Percentiles rank a stretch among this genome's conserved stretches.
Conservation (phyloP, 1,140 invertebrate genomes). For the Drosophila setifemur region DNA sequence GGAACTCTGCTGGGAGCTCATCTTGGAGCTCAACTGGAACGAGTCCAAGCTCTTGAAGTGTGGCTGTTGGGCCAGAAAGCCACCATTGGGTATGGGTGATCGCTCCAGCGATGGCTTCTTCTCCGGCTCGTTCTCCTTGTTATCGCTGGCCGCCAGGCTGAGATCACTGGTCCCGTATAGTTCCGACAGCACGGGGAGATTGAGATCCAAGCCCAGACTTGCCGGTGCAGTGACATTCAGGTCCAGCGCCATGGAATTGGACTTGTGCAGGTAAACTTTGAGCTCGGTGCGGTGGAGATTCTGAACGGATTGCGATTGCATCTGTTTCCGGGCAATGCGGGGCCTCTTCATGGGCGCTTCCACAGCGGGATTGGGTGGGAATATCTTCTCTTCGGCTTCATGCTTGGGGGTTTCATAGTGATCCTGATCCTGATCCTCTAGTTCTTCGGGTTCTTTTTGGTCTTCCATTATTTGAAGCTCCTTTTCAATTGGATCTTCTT, state of each 20-base stretch:
- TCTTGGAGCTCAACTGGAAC: constrained; percentile 22
- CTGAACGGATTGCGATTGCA: constrained; percentile 73
- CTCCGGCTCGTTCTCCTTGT: constrained; percentile 49
- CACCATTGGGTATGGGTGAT: constrained; percentile 23
- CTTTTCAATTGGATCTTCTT: too few species aligned
- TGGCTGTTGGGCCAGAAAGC: constrained; percentile 51
- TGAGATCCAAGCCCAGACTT: constrained; percentile 31
- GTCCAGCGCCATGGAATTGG: constrained; percentile 67
- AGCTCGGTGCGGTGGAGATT: constrained; percentile 77
- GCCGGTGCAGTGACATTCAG: constrained; percentile 53
- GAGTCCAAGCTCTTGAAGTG: constrained; percentile 72
- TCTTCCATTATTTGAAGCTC: too few species aligned
- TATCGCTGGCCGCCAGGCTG: constrained; percentile 51
- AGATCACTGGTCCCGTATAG: constrained; percentile 61
- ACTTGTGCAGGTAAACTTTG: constrained; percentile 70
- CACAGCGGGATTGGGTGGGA: background rate
- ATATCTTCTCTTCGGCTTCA: background rate
- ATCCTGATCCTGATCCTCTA: background rate
- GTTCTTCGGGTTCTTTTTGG: background rate
- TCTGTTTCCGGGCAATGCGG: constrained; percentile 49
- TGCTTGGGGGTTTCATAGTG: constrained; percentile 34
- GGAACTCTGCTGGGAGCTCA: constrained; percentile 14
- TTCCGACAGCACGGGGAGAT: constrained; percentile 68
- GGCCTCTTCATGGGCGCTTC: constrained; percentile 40
- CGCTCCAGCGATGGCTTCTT: background rate